phyloP scores from a whole-genome alignment of 2,113 vertebrate genomes.

The Etheostoma cragini region DNA sequence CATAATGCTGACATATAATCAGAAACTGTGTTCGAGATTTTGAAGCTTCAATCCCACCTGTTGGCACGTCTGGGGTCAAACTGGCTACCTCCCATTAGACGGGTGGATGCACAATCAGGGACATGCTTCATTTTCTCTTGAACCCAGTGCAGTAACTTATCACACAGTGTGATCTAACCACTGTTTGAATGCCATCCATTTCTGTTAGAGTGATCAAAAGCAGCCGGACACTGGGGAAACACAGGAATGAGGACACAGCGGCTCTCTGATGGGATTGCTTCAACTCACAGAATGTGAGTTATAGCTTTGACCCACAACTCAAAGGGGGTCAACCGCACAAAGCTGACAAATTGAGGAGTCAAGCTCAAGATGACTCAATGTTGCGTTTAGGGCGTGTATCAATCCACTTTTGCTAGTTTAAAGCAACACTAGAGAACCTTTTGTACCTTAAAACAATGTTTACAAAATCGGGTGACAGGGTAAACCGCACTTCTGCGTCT shows the following conservation, averaged over 20 bases:
- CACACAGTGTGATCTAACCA: constrained; percentile 67
- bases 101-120: constrained; percentile 21
- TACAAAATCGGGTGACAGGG: no score
- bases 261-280: constrained; percentile 69
- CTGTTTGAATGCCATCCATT: constrained; percentile 74
- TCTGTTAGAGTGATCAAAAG: constrained; percentile 73
- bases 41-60: constrained; percentile 37
- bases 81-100: constrained; percentile 30
- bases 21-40: background rate
- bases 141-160: constrained; percentile 48
- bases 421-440: no score
- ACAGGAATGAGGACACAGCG: constrained; percentile 75
- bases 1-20: constrained; percentile 16
- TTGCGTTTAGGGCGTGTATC: no score
- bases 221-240: constrained; percentile 65
- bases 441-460: no score
- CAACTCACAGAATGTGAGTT: constrained; percentile 70
- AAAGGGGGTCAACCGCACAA: constrained; percentile 72
- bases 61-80: constrained; percentile 36
- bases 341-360: constrained; percentile 74
- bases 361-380: constrained; percentile 50
- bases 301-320: constrained; percentile 77
- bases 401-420: no score
- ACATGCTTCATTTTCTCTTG: constrained; percentile 51
- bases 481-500: no score